These are phyloP conservation scores for Amaurobius ferox DNA, from an alignment of 2,888 invertebrate genomes.

Conservation along the genomic window DNA sequence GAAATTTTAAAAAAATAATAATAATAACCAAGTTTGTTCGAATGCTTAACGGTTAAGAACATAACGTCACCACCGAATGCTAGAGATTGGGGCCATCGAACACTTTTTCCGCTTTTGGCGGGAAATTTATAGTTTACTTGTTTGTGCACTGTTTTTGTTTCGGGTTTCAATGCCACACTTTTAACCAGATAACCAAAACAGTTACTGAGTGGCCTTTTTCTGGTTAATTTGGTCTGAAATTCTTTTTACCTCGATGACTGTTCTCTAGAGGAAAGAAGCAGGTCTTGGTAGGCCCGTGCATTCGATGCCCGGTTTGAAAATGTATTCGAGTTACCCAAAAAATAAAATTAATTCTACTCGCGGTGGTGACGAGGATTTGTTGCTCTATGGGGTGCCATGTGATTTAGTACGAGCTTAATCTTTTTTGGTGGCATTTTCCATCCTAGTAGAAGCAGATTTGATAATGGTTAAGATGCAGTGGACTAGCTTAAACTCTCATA, in stretches of 20 bases:
- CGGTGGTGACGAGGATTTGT: constrained; percentile 69
- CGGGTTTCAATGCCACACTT: constrained; percentile 3
- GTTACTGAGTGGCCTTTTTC: constrained; percentile 19
- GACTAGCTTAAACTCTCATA: constrained; percentile 71
- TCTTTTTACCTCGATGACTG: not conserved
- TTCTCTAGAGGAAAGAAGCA: not conserved
- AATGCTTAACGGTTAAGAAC: constrained; percentile 71
- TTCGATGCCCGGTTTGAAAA: constrained; percentile 16
- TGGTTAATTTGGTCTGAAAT: constrained; percentile 14
- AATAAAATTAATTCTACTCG: constrained; percentile 3
- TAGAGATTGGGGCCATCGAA: constrained; percentile 3
- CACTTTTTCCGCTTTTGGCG: not conserved
- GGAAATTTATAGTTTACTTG: not conserved
- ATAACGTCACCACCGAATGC: constrained; percentile 69
- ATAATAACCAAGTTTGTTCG: constrained; percentile 59
- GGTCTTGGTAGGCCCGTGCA: constrained; percentile 1
- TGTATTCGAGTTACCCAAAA: constrained; percentile 6
- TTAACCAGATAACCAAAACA: constrained; percentile 10
- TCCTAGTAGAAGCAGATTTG: constrained; percentile 72
- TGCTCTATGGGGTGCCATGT: constrained; percentile 72
- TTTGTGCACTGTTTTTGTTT: not conserved
- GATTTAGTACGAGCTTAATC: constrained; percentile 72
- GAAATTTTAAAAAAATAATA: constrained; percentile 7
- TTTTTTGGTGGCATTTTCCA: constrained; percentile 72
- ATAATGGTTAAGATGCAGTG: constrained; percentile 72